Percentiles rank a stretch among this genome's conserved stretches.
Evolutionary conservation across 2,797 vertebrate species (phyloP).

Genomic region (Falco novaeseelandiae): DNA sequence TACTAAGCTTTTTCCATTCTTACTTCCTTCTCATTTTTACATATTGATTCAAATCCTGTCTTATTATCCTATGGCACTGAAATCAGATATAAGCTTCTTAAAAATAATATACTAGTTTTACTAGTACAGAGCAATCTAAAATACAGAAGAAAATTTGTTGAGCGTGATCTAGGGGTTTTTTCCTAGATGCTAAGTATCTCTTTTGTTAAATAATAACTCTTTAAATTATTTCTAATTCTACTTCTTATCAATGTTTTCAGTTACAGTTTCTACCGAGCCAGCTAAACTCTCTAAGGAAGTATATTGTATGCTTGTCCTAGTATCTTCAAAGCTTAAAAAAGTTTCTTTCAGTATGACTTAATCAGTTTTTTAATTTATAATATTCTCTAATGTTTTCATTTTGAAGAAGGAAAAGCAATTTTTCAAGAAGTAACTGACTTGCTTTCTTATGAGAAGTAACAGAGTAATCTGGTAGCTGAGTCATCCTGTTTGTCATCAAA

Average conservation of each 20-base stretch:
- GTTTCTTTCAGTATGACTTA: neutral
- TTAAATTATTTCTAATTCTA: neutral
- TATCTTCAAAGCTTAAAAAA: neutral
- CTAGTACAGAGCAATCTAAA: neutral
- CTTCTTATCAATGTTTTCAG: neutral
- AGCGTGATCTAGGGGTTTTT: fast-evolving
- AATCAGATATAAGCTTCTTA: neutral
- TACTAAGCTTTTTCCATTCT: neutral
- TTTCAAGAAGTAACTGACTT: neutral
- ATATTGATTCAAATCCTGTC: neutral
- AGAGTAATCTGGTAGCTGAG: neutral
- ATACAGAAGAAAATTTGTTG: neutral
- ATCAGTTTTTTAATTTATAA: neutral
- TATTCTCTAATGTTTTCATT: neutral
- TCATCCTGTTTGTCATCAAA: neutral
- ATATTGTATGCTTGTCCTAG: neutral
- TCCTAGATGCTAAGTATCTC: neutral
- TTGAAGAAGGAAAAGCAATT: neutral
- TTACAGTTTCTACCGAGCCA: neutral
- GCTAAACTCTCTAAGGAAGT: neutral
- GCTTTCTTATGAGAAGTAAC: neutral
- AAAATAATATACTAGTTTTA: neutral
- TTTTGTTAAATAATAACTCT: neutral
- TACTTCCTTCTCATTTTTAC: neutral
- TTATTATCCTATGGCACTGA: neutral